These are phyloP conservation scores for Cremastobaeus sp. DNA, from an alignment of 2,888 invertebrate species.

Conservation along the genomic window DNA sequence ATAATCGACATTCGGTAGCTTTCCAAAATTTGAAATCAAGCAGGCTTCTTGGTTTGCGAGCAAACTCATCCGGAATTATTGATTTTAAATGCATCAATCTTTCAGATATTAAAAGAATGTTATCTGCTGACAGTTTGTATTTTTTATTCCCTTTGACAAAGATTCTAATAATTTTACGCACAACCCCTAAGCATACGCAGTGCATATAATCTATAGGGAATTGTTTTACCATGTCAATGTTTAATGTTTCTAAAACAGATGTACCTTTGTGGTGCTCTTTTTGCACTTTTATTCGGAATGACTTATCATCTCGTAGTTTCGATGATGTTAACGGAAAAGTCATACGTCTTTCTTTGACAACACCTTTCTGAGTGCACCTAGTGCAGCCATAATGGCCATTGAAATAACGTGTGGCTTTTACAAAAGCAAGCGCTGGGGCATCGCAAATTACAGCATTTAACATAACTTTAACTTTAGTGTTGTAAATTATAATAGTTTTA, in stretches of 20 bases:
- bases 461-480: neutral
- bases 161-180: slow-evolving; percentile 10
- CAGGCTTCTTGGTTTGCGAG: slow-evolving; percentile 9
- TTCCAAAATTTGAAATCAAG: slow-evolving; percentile 54
- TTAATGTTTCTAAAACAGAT: neutral
- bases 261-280: neutral
- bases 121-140: neutral
- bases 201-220: slow-evolving; percentile 23
- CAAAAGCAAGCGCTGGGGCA: slow-evolving; percentile 17
- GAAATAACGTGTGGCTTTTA: slow-evolving; percentile 19
- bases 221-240: slow-evolving; percentile 9
- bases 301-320: neutral
- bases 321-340: slow-evolving; percentile 6
- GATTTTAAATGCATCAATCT: slow-evolving; percentile 1
- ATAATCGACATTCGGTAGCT: slow-evolving; percentile 63
- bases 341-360: neutral
- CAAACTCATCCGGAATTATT: slow-evolving; percentile 12
- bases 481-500: neutral
- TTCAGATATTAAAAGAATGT: neutral
- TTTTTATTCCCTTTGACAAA: neutral
- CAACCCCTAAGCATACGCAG: slow-evolving; percentile 14
- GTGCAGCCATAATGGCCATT: slow-evolving; percentile 9
- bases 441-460: slow-evolving; percentile 12
- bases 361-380: neutral
- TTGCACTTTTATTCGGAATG: slow-evolving; percentile 10